A percentile compares a stretch with the other conserved stretches of the same genome.
Evolutionary conservation across 2,797 vertebrate species (phyloP).

Genomic region (Macropus fuliginosus): DNA sequence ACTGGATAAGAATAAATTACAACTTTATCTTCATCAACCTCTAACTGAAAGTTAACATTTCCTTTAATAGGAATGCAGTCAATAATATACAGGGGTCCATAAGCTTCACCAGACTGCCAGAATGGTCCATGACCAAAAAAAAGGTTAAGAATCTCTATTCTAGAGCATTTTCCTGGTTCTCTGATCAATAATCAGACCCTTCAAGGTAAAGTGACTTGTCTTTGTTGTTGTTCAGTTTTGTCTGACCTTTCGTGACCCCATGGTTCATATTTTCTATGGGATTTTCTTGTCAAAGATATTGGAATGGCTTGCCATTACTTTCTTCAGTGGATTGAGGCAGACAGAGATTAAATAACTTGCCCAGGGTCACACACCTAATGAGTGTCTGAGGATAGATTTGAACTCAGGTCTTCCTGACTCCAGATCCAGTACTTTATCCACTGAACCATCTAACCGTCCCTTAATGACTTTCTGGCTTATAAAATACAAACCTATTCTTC

Average conservation of each 20-base stretch:
- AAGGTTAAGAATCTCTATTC: background rate
- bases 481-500: background rate
- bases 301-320: background rate
- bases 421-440: background rate
- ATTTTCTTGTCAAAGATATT: background rate
- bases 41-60: background rate
- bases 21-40: background rate
- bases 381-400: background rate
- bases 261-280: background rate
- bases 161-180: background rate
- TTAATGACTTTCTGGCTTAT: background rate
- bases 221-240: background rate
- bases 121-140: background rate
- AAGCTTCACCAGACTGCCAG: background rate
- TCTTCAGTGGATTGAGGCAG: background rate
- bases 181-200: background rate
- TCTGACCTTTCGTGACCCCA: background rate
- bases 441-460: background rate
- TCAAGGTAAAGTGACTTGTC: background rate
- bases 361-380: background rate
- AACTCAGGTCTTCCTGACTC: background rate
- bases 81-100: background rate
- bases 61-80: background rate
- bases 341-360: background rate
- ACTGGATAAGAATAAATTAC: background rate